phyloP scores from a whole-genome alignment of 2,113 vertebrate species.

The Gavia stellata region DNA sequence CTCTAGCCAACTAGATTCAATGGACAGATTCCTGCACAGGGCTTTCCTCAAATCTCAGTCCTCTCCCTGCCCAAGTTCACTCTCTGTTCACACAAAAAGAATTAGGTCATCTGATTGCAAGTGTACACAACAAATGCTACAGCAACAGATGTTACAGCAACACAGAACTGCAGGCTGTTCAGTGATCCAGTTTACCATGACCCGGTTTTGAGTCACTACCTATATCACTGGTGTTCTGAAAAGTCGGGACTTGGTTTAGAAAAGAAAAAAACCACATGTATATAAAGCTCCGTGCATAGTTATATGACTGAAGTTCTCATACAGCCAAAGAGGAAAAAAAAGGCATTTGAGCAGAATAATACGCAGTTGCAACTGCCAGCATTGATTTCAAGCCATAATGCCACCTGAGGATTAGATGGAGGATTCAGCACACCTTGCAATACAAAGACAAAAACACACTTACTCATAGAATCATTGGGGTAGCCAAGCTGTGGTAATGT shows the following conservation, averaged over 20 bases:
- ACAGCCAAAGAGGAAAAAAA: background rate
- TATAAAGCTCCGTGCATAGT: background rate
- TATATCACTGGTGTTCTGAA: background rate
- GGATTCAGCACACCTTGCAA: background rate
- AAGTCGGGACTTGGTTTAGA: background rate
- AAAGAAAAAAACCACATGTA: background rate
- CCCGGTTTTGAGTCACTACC: background rate
- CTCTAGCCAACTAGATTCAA: background rate
- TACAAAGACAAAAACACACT: background rate
- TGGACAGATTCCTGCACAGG: background rate
- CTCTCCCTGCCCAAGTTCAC: background rate
- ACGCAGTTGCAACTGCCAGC: background rate
- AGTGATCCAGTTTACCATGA: background rate
- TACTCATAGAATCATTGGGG: background rate
- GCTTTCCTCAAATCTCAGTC: background rate
- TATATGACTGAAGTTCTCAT: background rate
- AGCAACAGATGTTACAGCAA: constrained; percentile 14
- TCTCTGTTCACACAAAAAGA: background rate
- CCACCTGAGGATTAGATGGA: background rate
- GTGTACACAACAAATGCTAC: background rate
- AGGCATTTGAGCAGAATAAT: background rate
- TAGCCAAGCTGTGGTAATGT: background rate
- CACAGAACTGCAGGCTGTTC: background rate
- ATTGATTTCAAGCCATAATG: background rate
- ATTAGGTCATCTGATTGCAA: constrained; percentile 4